Evolutionary conservation across 2,797 vertebrate species (phyloP).

Genomic region (Tinamus major): DNA sequence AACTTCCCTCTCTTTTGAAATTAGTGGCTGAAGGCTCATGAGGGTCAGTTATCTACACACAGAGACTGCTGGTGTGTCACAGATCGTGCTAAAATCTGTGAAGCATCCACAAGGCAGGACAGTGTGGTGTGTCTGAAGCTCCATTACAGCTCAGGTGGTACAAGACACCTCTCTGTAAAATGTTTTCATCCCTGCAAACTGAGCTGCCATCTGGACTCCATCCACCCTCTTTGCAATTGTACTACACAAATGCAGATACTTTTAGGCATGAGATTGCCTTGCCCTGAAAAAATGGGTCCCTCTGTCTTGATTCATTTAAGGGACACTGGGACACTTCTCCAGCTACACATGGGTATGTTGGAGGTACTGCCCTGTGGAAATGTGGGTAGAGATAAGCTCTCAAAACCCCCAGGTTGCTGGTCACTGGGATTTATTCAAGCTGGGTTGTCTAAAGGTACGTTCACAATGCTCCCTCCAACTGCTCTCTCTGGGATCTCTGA

Average conservation of each 20-base stretch:
- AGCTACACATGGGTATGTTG: neutral
- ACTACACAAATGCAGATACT: neutral
- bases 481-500: neutral
- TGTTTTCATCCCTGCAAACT: neutral
- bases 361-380: neutral
- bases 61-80: neutral
- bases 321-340: neutral
- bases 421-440: neutral
- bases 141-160: neutral
- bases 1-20: neutral
- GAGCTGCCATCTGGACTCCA: constrained; percentile 45
- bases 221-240: neutral
- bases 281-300: neutral
- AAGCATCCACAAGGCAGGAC: neutral
- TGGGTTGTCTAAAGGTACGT: neutral
- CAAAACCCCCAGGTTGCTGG: neutral
- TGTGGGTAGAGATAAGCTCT: neutral
- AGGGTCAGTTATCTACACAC: neutral
- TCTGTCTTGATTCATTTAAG: neutral
- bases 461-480: neutral
- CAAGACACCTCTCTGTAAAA: neutral
- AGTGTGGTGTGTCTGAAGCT: neutral
- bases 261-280: neutral
- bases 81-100: neutral
- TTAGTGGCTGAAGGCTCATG: neutral